phyloP scores from a whole-genome alignment of 2,888 invertebrate species.

The Rhagonycha fulva region DNA sequence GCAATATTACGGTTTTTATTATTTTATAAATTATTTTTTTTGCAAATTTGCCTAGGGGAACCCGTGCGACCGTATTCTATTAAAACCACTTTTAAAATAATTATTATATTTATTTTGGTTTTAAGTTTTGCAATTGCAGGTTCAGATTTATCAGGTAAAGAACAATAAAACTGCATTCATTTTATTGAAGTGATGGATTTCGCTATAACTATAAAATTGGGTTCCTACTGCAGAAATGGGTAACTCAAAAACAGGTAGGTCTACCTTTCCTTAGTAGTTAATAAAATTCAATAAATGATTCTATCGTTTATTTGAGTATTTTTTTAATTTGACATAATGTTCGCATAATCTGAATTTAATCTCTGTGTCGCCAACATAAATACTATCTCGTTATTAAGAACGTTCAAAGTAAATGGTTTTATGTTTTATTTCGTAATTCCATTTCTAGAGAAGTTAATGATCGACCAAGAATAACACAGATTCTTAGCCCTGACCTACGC shows the following conservation, averaged over 20 bases:
- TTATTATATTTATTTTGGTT: neutral
- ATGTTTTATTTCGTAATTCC: slow-evolving; percentile 29
- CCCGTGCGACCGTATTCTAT: neutral
- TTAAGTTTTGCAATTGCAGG: neutral
- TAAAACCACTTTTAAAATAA: neutral
- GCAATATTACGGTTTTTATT: neutral
- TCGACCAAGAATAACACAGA: slow-evolving; percentile 38
- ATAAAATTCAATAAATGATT: neutral
- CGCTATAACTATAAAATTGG: neutral
- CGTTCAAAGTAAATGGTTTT: slow-evolving; percentile 22
- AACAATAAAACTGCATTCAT: neutral
- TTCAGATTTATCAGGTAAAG: neutral
- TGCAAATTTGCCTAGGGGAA: neutral
- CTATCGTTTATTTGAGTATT: neutral
- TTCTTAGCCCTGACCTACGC: slow-evolving; percentile 42
- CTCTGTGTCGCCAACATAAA: neutral
- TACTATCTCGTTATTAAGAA: slow-evolving; percentile 9
- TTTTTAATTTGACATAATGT: neutral
- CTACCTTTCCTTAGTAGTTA: neutral
- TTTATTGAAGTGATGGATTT: neutral
- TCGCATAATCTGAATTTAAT: neutral
- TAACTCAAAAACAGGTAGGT: neutral
- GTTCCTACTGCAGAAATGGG: neutral
- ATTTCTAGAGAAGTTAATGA: slow-evolving; percentile 35
- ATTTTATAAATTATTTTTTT: neutral